Conservation (phyloP, 1,140 invertebrate species). For the Anastrepha obliqua region DNA sequence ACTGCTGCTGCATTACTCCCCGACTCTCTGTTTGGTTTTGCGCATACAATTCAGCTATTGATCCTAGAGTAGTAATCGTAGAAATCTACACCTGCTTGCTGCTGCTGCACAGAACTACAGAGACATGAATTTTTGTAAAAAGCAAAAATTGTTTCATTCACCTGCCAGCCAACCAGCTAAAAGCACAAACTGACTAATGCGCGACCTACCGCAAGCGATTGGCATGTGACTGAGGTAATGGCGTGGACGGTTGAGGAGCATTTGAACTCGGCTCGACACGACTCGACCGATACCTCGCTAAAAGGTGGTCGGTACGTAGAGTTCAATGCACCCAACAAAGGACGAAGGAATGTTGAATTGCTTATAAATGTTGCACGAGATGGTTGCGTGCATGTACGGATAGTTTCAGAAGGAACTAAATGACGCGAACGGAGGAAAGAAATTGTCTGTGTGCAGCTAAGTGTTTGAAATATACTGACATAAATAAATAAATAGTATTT, state of each 20-base stretch:
- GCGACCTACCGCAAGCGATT: conserved; percentile 14
- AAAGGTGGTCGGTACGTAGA: not conserved
- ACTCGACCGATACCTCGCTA: conserved; percentile 20
- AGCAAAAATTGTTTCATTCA: conserved; percentile 1
- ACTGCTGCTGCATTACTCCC: not conserved
- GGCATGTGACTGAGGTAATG: not conserved
- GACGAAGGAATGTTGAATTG: not conserved
- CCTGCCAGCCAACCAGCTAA: not conserved
- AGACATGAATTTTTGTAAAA: not conserved
- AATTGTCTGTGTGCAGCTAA: not conserved
- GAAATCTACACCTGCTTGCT: too few species aligned
- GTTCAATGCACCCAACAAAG: conserved; percentile 31
- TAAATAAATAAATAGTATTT: not conserved
- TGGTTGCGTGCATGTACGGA: not conserved
- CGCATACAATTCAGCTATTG: not conserved
- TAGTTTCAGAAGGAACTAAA: not conserved
- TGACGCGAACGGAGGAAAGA: not conserved
- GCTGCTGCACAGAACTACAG: not conserved
- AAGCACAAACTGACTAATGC: not conserved
- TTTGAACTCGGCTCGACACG: conserved; percentile 41
- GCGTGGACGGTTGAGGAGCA: not conserved
- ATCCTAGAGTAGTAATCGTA: not conserved
- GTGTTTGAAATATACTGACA: not conserved
- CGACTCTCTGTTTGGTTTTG: not conserved
- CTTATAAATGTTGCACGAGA: conserved; percentile 39